These are phyloP conservation scores for Labeo rohita DNA, from an alignment of 2,113 vertebrate genomes.

Conservation along the genomic window DNA sequence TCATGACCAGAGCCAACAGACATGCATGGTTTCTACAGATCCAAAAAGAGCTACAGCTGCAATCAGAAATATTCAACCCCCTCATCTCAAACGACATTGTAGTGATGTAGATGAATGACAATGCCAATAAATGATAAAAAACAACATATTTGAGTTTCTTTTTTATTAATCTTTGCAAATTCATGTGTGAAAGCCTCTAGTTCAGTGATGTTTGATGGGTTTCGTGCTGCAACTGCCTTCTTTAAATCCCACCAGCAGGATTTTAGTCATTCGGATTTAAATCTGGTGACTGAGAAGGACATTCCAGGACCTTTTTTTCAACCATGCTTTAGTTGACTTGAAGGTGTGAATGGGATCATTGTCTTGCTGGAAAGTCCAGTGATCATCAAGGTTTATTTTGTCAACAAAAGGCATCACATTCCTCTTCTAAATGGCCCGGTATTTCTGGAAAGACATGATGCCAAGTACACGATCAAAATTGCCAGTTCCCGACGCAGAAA, in stretches of 20 bases:
- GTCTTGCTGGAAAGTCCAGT: background rate
- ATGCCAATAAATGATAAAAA: background rate
- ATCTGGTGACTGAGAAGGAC: no score
- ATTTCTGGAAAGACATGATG: conserved; percentile 1
- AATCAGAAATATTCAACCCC: no score
- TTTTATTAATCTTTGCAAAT: no score
- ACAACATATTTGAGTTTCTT: background rate
- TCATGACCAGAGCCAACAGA: no score
- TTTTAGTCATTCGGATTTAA: no score
- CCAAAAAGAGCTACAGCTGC: no score
- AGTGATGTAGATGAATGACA: background rate
- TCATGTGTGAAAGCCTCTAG: background rate
- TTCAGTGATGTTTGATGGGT: background rate
- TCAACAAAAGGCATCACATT: background rate
- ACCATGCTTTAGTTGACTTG: background rate
- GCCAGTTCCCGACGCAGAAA: conserved; percentile 1
- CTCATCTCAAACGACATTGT: background rate
- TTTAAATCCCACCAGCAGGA: background rate
- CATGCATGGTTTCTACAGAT: no score
- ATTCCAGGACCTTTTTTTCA: background rate
- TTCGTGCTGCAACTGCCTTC: background rate
- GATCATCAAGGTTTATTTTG: background rate
- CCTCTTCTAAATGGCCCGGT: background rate
- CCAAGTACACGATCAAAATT: background rate
- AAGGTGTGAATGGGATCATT: background rate